phyloP scores from a whole-genome alignment of 2,797 vertebrate species.

The Acanthis flammea region DNA sequence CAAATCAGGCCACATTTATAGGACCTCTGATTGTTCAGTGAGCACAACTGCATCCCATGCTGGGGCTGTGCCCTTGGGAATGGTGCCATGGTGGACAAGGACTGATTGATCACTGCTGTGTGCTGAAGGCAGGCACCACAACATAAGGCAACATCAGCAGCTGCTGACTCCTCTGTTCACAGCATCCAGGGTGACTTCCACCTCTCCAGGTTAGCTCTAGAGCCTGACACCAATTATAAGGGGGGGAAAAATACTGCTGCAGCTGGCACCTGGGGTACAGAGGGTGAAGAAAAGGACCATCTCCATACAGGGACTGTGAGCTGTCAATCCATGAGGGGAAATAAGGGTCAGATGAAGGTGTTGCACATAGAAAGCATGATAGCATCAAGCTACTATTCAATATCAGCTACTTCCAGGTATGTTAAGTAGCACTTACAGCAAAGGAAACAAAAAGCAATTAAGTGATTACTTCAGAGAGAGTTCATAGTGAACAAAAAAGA shows the following conservation, averaged over 20 bases:
- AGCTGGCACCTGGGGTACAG: not conserved
- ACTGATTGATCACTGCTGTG: accelerated
- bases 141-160: not conserved
- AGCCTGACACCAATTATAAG: not conserved
- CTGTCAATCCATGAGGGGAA: not conserved
- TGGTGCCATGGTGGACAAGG: not conserved
- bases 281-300: not conserved
- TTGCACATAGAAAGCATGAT: not conserved
- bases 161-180: not conserved
- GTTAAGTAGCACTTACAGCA: not conserved
- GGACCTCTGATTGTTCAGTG: not conserved
- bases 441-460: not conserved
- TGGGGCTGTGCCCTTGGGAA: not conserved
- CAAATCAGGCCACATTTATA: not conserved
- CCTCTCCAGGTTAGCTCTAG: not conserved
- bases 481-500: not conserved
- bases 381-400: not conserved
- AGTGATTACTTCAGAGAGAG: not conserved
- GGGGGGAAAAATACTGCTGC: not conserved
- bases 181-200: not conserved
- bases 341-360: not conserved
- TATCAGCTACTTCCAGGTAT: not conserved
- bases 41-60: not conserved
- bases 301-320: not conserved
- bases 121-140: not conserved